Evolutionary conservation across 2,113 vertebrate species (phyloP).

Genomic region (Coptodon rendalli): DNA sequence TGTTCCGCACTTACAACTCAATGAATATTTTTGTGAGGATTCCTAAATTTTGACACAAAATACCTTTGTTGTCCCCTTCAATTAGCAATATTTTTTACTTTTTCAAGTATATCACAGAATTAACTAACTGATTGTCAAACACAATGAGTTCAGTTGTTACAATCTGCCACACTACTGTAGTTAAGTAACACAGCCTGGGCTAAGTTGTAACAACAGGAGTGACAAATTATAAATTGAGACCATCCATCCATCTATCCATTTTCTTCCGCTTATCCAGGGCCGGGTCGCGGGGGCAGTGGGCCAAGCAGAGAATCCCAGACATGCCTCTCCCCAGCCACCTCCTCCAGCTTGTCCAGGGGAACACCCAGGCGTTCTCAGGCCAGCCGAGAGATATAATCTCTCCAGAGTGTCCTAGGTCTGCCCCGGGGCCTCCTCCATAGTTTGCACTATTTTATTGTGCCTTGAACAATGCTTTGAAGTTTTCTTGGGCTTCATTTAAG

Average conservation of each 20-base stretch:
- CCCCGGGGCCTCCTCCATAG: background rate
- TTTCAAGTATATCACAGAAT: background rate
- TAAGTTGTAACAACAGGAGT: background rate
- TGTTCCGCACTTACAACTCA: background rate
- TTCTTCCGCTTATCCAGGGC: background rate
- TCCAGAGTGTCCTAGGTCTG: background rate
- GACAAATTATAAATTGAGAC: background rate
- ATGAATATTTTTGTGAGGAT: background rate
- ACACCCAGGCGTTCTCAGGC: background rate
- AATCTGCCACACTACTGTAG: background rate
- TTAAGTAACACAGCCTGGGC: background rate
- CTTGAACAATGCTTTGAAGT: background rate
- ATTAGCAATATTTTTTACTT: background rate
- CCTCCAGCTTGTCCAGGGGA: background rate
- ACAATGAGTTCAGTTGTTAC: background rate
- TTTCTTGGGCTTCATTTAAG: background rate
- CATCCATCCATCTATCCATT: background rate
- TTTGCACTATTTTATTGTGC: background rate
- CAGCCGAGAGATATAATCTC: background rate
- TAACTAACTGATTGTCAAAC: background rate
- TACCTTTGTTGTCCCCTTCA: background rate
- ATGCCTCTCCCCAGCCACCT: background rate
- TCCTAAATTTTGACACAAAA: background rate
- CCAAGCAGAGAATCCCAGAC: background rate
- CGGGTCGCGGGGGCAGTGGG: rapidly evolving